phyloP scores from a whole-genome alignment of 2,888 invertebrate genomes.

The Epirrhoe alternata region DNA sequence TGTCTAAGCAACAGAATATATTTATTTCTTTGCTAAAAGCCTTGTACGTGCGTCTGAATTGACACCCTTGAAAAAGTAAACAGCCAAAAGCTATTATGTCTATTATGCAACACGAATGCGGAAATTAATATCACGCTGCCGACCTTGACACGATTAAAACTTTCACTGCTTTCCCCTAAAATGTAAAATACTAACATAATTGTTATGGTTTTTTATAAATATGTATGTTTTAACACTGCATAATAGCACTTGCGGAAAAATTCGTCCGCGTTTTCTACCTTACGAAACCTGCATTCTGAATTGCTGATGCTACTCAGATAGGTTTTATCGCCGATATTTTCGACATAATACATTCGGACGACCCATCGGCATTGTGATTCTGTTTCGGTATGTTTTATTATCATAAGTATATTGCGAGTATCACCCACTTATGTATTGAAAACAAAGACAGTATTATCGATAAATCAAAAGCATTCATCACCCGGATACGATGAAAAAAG shows the following conservation, averaged over 20 bases:
- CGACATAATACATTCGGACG: too few species aligned
- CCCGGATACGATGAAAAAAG: conserved; percentile 38
- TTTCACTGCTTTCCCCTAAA: conserved; percentile 38
- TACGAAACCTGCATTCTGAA: too few species aligned
- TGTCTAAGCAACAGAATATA: conserved; percentile 8
- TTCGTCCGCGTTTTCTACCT: too few species aligned
- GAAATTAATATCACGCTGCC: conserved; percentile 37
- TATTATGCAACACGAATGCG: conserved; percentile 35
- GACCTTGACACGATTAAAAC: conserved; percentile 38
- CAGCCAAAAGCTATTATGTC: conserved; percentile 29
- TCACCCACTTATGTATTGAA: too few species aligned
- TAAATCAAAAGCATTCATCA: conserved; percentile 9
- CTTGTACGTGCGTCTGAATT: conserved; percentile 39
- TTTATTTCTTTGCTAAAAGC: conserved; percentile 25
- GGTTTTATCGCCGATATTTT: too few species aligned
- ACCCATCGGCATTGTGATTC: too few species aligned
- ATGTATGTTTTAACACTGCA: not conserved
- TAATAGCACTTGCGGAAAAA: not conserved
- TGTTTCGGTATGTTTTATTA: too few species aligned
- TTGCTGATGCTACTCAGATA: too few species aligned
- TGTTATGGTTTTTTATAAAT: conserved; percentile 5
- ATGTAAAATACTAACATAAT: conserved; percentile 18
- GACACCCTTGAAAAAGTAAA: conserved; percentile 40
- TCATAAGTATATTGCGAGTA: too few species aligned
- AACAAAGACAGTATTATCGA: too few species aligned